These are phyloP conservation scores for Enteromius argenteus DNA, from an alignment of 2,797 vertebrate genomes.

Conservation along the genomic window DNA sequence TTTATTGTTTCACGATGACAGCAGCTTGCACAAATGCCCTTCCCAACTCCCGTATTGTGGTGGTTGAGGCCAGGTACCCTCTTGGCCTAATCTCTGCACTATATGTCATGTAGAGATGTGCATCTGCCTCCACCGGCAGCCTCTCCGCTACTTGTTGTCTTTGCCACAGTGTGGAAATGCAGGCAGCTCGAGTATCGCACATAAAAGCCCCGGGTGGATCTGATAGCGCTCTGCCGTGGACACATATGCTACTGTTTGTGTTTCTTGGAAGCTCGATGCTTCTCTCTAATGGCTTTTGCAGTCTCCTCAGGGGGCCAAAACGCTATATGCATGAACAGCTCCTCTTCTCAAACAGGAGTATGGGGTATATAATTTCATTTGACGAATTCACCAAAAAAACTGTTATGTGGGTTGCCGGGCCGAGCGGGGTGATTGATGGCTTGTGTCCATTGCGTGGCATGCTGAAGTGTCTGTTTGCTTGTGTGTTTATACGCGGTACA, in stretches of 20 bases:
- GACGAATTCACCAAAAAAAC: slow-evolving; percentile 20
- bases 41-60: slow-evolving; percentile 44
- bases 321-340: slow-evolving; percentile 46
- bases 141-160: slow-evolving; percentile 75
- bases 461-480: slow-evolving; percentile 28
- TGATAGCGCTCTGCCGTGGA: slow-evolving; percentile 65
- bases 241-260: slow-evolving; percentile 61
- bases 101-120: slow-evolving; percentile 71
- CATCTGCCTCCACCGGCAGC: slow-evolving; percentile 70
- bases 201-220: slow-evolving; percentile 64
- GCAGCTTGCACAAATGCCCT: slow-evolving; percentile 47
- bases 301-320: slow-evolving; percentile 17
- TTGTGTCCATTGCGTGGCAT: slow-evolving; percentile 32
- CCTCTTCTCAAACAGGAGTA: not conserved
- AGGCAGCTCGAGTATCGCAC: slow-evolving; percentile 69
- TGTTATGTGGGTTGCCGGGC: slow-evolving; percentile 37
- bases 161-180: slow-evolving; percentile 77
- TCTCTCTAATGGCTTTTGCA: slow-evolving; percentile 63
- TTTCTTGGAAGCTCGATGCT: slow-evolving; percentile 61
- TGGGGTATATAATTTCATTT: slow-evolving; percentile 44
- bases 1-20: slow-evolving; percentile 45
- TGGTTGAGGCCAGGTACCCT: slow-evolving; percentile 38
- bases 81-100: slow-evolving; percentile 61
- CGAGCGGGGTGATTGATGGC: slow-evolving; percentile 43
- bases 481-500: slow-evolving; percentile 41